phyloP scores from a whole-genome alignment of 2,113 vertebrate species.

The Actenoides hombroni region DNA sequence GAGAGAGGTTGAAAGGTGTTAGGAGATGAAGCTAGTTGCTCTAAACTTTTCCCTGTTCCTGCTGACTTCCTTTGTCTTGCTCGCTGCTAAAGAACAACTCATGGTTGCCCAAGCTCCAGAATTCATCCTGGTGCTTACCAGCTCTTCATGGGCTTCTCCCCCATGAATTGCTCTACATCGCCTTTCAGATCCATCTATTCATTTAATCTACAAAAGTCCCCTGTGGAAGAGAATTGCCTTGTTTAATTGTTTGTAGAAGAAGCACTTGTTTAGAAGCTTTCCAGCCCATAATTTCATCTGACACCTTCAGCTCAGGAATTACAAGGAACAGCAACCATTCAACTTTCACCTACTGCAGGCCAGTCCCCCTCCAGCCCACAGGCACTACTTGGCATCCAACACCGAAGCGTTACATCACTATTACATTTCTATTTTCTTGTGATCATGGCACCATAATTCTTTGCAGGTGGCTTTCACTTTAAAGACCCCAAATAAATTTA shows the following conservation, averaged over 20 bases:
- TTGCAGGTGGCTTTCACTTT: not conserved
- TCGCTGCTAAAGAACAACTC: not conserved
- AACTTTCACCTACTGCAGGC: not conserved
- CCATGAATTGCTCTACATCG: not conserved
- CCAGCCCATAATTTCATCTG: not conserved
- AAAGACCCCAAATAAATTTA: not conserved
- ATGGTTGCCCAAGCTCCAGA: not conserved
- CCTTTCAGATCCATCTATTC: not conserved
- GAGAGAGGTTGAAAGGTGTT: not conserved
- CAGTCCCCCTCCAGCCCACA: not conserved
- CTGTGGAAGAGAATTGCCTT: not conserved
- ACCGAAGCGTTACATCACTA: not conserved
- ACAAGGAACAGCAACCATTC: not conserved
- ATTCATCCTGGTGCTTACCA: not conserved
- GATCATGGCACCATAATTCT: not conserved
- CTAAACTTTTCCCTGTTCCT: not conserved
- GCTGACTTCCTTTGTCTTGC: accelerated
- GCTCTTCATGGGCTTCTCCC: not conserved
- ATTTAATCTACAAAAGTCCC: not conserved
- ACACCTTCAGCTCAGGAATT: not conserved
- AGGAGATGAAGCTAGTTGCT: not conserved
- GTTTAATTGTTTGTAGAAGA: not conserved
- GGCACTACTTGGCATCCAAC: not conserved
- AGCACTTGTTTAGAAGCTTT: not conserved
- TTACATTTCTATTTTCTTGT: not conserved